Percentiles rank a stretch among this genome's conserved stretches.
Conservation (phyloP, 2,888 invertebrate species). For the Ferdinandea cuprea region DNA sequence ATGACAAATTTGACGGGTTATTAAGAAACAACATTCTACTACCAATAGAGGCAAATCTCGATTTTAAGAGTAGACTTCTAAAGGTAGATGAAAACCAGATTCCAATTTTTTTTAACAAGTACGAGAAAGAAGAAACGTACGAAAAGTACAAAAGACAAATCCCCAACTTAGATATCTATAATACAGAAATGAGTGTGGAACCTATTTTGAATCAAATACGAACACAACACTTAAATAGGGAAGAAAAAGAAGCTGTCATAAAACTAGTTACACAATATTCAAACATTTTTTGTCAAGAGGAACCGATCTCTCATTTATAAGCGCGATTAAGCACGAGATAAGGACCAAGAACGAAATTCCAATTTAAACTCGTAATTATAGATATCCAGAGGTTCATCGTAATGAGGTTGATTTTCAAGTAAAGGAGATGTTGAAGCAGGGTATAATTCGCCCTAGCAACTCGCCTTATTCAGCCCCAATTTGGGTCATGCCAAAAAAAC, state of each 20-base stretch:
- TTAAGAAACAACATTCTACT: constrained; percentile 50
- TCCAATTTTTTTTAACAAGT: constrained; percentile 26
- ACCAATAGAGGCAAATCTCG: constrained; percentile 14
- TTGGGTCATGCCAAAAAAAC: constrained; percentile 73
- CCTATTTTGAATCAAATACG: constrained; percentile 1
- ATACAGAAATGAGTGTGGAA: constrained; percentile 16
- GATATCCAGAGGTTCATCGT: constrained; percentile 51
- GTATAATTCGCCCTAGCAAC: constrained; percentile 37
- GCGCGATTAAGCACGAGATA: constrained; percentile 55
- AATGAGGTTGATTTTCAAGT: too few species aligned
- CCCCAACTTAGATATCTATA: constrained; percentile 11
- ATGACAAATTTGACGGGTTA: constrained; percentile 39
- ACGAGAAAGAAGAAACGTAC: constrained; percentile 31
- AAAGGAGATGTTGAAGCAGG: constrained; percentile 42
- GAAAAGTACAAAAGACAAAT: constrained; percentile 11
- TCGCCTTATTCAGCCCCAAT: constrained; percentile 70
- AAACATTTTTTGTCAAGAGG: constrained; percentile 28
- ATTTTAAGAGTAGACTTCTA: constrained; percentile 25
- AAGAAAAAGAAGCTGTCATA: not conserved
- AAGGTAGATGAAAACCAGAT: constrained; percentile 21
- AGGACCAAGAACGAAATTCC: constrained; percentile 47
- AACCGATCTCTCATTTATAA: constrained; percentile 42
- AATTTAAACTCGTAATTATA: constrained; percentile 32
- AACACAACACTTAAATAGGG: not conserved
- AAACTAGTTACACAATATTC: constrained; percentile 8